Base-by-base conservation (phyloP, 2,888 invertebrate species). In the Hydropsyche betteni region DNA sequence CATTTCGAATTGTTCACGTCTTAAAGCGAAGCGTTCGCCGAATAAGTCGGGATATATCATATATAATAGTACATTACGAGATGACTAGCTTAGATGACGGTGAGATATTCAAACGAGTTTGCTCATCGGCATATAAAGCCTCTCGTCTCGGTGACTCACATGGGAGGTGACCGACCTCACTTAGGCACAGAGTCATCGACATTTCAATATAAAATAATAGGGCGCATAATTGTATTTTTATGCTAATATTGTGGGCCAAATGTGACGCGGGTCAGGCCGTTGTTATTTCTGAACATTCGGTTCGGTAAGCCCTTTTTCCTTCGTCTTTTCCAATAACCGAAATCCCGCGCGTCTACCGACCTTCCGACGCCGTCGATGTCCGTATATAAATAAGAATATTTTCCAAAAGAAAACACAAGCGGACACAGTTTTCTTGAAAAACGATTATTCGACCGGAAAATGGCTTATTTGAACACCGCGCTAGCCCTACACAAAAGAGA, bases 321-420 rank as follows among this genome's bases (percentile, higher is more conserved):
- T 24, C 58, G 34, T 64, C 64, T 64, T 64, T 64, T 64, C 64
- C 64, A 64, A 64, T 64, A 64, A 64, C 34, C 34, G 34, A 64
- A 64, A 64, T 64, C 64, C 36, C 16, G 24, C 64, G 36, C 7
- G n/a, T 34, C 12, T 34, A 64, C 36, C 64, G 36, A 64, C 7
- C 36, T 33, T 36, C 64, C 64, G n/a, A 64, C 44, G 34, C 64
- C 34, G 34, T 34, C 34, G 24, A 34, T 33, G 34, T 64, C 44
- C 64, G 64, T 64, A 64, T 64, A 64, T 64, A 64, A 64, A 64
- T 64, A 64, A 64, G 64, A 64, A 64, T 64, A 64, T 64, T 64
- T 64, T 64, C 64, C 64, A n/a, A 64, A 33, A 34, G 64, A 64
- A 36, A 36, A 34, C 64, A 64, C 64, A 64, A n/a, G 36, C 34